These are phyloP conservation scores for Phortica variegata DNA, from an alignment of 1,140 invertebrate genomes.

Conservation along the genomic window DNA sequence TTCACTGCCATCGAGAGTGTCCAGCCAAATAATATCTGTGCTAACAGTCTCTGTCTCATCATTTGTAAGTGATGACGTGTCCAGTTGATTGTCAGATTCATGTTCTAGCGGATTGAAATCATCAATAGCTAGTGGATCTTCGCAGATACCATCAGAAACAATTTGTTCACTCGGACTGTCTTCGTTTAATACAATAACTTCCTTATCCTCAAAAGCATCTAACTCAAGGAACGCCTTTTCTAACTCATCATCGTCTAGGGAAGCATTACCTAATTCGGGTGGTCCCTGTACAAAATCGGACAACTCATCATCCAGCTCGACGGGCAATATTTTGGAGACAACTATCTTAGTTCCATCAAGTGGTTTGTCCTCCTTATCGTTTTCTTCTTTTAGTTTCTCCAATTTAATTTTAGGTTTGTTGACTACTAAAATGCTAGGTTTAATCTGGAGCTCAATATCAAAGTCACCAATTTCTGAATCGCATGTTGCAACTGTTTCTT, in stretches of 20 bases:
- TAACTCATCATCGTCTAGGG: constrained; percentile 25
- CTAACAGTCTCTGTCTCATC: constrained; percentile 35
- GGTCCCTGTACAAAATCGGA: constrained; percentile 22
- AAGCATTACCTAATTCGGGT: background rate
- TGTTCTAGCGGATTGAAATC: constrained; percentile 18
- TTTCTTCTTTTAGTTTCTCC: constrained; percentile 17
- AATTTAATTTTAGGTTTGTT: constrained; percentile 17
- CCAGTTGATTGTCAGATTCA: constrained; percentile 9
- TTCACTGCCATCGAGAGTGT: constrained; percentile 9
- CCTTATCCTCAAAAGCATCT: constrained; percentile 36
- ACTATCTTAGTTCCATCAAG: constrained; percentile 1
- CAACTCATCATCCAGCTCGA: constrained; percentile 29
- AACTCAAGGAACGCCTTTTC: constrained; percentile 33
- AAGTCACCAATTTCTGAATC: constrained; percentile 1
- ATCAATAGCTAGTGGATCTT: constrained; percentile 50
- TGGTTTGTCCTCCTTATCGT: constrained; percentile 25
- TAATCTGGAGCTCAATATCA: constrained; percentile 48
- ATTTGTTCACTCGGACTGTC: constrained; percentile 38
- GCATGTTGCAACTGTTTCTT: background rate
- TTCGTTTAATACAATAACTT: constrained; percentile 46
- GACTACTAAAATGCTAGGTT: constrained; percentile 46
- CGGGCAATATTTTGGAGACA: constrained; percentile 19
- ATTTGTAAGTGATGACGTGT: constrained; percentile 26
- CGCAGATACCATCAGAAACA: constrained; percentile 37
- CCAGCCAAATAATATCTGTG: constrained; percentile 33